Evolutionary conservation across 2,113 vertebrate genomes (phyloP).

Genomic region (Epinephelus moara): DNA sequence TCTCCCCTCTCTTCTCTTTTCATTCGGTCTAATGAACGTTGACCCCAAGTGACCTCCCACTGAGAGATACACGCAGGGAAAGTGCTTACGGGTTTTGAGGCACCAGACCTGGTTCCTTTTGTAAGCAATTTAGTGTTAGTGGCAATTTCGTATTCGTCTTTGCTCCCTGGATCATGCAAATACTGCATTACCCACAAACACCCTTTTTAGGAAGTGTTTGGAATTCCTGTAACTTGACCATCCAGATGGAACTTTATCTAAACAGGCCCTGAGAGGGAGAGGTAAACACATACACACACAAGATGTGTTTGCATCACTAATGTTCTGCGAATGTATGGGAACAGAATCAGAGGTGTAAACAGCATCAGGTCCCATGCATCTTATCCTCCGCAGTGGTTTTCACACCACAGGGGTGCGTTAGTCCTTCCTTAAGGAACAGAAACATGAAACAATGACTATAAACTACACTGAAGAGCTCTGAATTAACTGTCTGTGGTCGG

Average conservation of each 20-base stretch:
- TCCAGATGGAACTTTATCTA: neutral
- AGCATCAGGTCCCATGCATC: too few relatives aligned
- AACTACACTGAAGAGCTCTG: neutral
- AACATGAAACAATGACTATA: neutral
- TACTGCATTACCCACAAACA: neutral
- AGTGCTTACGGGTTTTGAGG: neutral
- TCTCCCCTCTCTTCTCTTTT: conserved; percentile 44
- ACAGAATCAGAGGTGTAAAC: too few relatives aligned
- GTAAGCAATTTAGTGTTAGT: neutral
- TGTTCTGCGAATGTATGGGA: too few relatives aligned
- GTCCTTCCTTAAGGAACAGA: too few relatives aligned
- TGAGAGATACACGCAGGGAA: conserved; percentile 40
- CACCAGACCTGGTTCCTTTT: neutral
- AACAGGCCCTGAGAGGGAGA: too few relatives aligned
- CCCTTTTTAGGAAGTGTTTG: neutral
- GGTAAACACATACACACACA: too few relatives aligned
- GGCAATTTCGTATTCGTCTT: neutral
- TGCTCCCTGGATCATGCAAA: neutral
- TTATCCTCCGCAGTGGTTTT: too few relatives aligned
- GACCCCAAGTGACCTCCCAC: conserved; percentile 43
- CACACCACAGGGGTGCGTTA: too few relatives aligned
- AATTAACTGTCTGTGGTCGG: neutral
- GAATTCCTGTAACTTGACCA: neutral
- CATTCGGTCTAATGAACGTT: conserved; percentile 52
- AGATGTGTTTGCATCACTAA: too few relatives aligned